Evolutionary conservation across 2,888 invertebrate species (phyloP).

Genomic region (Digitonthophagus gazella): DNA sequence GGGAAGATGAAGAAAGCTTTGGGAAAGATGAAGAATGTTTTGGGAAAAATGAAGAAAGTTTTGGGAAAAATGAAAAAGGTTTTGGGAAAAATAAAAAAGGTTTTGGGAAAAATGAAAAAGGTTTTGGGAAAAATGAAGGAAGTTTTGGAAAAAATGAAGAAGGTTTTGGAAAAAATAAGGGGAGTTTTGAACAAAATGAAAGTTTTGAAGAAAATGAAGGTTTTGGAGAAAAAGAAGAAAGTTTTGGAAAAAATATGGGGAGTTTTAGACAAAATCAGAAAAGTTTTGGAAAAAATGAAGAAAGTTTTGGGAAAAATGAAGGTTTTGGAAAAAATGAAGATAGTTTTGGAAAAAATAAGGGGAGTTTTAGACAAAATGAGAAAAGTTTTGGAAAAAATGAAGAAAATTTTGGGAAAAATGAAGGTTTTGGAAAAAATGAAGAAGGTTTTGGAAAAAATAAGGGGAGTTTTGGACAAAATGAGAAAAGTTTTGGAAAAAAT

Average conservation of each 20-base stretch:
- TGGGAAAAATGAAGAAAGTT: neutral
- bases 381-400: neutral
- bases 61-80: neutral
- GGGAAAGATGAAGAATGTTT: constrained; percentile 14
- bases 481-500: neutral
- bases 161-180: neutral
- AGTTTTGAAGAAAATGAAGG: no score
- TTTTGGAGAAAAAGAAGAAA: constrained; percentile 14
- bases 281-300: constrained; percentile 6
- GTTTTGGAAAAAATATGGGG: constrained; percentile 14
- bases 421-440: neutral
- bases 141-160: no score
- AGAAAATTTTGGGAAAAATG: constrained; percentile 19
- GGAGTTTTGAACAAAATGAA: constrained; percentile 1
- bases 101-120: no score
- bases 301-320: no score
- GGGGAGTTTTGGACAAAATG: no score
- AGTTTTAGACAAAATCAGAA: neutral
- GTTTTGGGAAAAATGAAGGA: no score
- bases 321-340: constrained; percentile 7
- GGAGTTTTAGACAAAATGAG: constrained; percentile 1
- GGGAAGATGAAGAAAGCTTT: constrained; percentile 24
- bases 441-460: no score
- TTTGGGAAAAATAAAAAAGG: no score
- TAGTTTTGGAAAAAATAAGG: neutral